Conservation (phyloP, 2,888 invertebrate species). For the Ochropacha duplaris region DNA sequence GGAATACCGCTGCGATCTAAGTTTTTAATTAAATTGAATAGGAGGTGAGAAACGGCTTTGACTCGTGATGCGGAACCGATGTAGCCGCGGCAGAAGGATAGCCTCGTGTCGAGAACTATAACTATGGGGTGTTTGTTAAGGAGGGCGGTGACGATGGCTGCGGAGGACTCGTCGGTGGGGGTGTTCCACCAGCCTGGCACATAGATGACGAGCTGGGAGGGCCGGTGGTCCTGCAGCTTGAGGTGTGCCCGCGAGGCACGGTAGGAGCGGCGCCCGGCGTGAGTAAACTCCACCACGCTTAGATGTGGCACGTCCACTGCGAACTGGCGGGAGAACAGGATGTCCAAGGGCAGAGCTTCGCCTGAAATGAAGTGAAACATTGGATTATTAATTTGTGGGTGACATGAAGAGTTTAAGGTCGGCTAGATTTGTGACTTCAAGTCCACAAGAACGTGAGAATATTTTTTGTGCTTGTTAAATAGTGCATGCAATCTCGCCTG, state of each 20-base stretch:
- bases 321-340: conserved; percentile 47
- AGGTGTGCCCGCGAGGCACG: conserved; percentile 41
- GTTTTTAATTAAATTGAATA: conserved; percentile 51
- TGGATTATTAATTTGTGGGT: background rate
- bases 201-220: conserved; percentile 49
- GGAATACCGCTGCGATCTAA: conserved; percentile 53
- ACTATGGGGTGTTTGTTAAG: conserved; percentile 48
- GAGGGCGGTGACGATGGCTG: conserved; percentile 53
- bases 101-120: conserved; percentile 60
- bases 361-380: conserved; percentile 47
- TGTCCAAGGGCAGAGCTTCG: conserved; percentile 59
- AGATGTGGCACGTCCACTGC: conserved; percentile 41
- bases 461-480: background rate
- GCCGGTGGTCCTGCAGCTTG: conserved; percentile 22
- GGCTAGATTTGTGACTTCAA: background rate
- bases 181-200: conserved; percentile 75
- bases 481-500: background rate
- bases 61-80: conserved; percentile 60
- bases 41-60: conserved; percentile 48
- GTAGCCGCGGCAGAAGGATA: conserved; percentile 64
- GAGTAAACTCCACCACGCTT: conserved; percentile 50
- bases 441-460: background rate
- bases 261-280: conserved; percentile 29
- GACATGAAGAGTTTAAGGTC: background rate
- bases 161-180: conserved; percentile 60